Base-by-base conservation (phyloP, 2,888 invertebrate genomes). In the Blastobasis adustella region DNA sequence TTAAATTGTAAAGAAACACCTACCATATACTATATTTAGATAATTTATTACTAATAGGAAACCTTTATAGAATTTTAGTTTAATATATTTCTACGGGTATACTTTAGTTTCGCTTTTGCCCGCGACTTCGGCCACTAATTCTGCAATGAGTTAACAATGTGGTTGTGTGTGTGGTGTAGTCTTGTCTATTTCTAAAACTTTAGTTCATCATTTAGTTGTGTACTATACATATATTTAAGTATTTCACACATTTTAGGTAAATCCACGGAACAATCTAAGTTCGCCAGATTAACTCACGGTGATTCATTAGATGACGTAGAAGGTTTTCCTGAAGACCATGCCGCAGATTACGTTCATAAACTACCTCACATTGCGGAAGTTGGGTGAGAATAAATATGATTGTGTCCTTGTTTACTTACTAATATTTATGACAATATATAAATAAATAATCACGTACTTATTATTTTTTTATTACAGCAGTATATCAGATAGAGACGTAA, bases 251-350 rank as follows among this genome's bases (percentile, higher is more conserved):
- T 47, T 49, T 67, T 48, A 79, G 80, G 66, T 10, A 81, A 80
- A 73, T 49, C 57, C 10, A 58, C 63, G 43, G 82, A 85, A 49
- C 67, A 63, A 46, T 61, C 69, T 0, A 86, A 80, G 63, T 56
- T 75, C 5, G 69, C 81, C 9, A 84, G 75, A 59, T 58, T 88
- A 51, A 79, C 76, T 2, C 88, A 89, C 52, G 89, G 89, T 43
- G 89, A 89, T 61, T 89, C 89, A 5, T 69, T 89, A 52, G 89
- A 89, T 69, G 89, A 89, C 42, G 89, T 89, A 1, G 89, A 89
- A 79, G 89, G 85, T 40, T 89, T 89, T 46, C 89, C 88, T 39
- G 88, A 89, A 68, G 87, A 87, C 54, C 86, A 87, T 54, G 83
- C 84, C 4, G 73, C 73, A 37, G 88, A 88, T 59, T 87, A 87